Evolutionary conservation across 2,113 vertebrate species (phyloP).

Genomic region (Sisor rabdophorus): DNA sequence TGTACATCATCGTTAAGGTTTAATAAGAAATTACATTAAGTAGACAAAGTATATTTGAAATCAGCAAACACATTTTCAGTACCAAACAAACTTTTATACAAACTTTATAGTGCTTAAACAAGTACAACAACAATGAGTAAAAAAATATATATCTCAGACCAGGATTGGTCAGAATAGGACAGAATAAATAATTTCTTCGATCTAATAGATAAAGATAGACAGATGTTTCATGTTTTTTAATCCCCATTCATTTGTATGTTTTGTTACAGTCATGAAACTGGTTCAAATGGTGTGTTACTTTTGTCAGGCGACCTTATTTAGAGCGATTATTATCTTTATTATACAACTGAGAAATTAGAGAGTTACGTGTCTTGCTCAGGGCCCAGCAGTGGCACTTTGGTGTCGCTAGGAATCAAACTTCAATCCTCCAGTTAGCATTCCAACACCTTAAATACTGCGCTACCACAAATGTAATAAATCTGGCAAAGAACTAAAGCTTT

Average conservation of each 20-base stretch:
- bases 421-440: too few species aligned
- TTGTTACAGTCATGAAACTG: background rate
- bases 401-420: too few species aligned
- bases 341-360: too few species aligned
- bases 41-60: background rate
- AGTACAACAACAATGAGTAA: background rate
- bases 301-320: background rate
- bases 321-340: too few species aligned
- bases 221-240: background rate
- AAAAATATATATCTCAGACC: background rate
- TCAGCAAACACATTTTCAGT: background rate
- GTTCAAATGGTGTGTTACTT: background rate
- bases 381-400: too few species aligned
- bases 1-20: constrained; percentile 6
- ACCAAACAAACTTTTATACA: background rate
- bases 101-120: background rate
- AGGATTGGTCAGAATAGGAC: too few species aligned
- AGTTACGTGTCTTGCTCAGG: too few species aligned
- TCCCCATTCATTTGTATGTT: background rate
- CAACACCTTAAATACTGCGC: too few species aligned
- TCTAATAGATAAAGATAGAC: background rate
- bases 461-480: too few species aligned
- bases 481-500: too few species aligned
- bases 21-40: background rate
- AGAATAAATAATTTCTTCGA: background rate